phyloP scores from a whole-genome alignment of 2,797 vertebrate genomes.

The Chelon auratus region DNA sequence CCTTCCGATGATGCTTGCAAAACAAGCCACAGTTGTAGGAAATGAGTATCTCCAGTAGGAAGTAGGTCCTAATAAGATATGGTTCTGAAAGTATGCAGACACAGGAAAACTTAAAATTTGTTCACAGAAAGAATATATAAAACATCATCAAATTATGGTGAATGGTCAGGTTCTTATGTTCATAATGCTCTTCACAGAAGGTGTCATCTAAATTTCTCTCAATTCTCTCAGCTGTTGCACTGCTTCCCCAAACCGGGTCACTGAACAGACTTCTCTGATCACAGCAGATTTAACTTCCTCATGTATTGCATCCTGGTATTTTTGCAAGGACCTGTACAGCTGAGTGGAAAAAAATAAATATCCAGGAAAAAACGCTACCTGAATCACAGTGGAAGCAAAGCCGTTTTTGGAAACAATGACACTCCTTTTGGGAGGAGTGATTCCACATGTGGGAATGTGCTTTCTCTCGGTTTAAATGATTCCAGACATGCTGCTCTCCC shows the following conservation, averaged over 20 bases:
- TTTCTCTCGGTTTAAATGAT: slow-evolving; percentile 78
- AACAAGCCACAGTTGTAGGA: no score
- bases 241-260: background rate
- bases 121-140: no score
- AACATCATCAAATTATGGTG: background rate
- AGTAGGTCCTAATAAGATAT: no score
- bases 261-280: slow-evolving; percentile 6
- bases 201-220: slow-evolving; percentile 1
- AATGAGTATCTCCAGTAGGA: no score
- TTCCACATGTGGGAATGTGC: slow-evolving; percentile 80
- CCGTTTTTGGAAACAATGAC: slow-evolving; percentile 83
- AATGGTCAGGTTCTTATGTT: background rate
- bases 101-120: background rate
- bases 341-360: slow-evolving; percentile 67
- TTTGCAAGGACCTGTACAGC: slow-evolving; percentile 29
- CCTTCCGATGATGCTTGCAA: background rate
- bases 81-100: no score
- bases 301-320: slow-evolving; percentile 31
- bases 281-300: slow-evolving; percentile 7
- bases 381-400: slow-evolving; percentile 64
- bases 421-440: slow-evolving; percentile 75
- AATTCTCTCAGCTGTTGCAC: background rate
- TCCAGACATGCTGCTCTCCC: slow-evolving; percentile 78
- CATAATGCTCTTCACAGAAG: background rate
- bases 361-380: slow-evolving; percentile 74